Evolutionary conservation across 2,888 invertebrate genomes (phyloP).

Genomic region (Microplitis manilae): DNA sequence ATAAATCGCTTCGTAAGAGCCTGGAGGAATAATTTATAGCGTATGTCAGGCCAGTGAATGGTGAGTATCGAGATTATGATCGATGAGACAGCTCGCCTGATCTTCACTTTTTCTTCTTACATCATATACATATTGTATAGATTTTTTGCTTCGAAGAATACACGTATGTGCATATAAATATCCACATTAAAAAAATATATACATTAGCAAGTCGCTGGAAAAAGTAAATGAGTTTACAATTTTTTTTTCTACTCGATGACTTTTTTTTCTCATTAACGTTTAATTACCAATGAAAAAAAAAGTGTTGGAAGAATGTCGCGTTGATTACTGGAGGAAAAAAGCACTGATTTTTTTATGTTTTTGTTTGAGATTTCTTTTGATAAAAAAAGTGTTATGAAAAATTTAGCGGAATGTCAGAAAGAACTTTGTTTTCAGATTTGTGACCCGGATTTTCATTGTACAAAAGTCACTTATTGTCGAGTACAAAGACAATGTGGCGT

Average conservation of each 20-base stretch:
- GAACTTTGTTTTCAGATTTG: background rate
- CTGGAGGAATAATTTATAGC: slow-evolving; percentile 29
- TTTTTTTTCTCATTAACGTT: background rate
- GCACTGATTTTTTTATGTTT: background rate
- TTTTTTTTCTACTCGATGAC: background rate
- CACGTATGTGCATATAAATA: background rate
- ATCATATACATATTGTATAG: slow-evolving; percentile 1
- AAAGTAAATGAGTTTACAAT: background rate
- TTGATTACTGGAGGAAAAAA: background rate
- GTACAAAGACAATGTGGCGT: background rate
- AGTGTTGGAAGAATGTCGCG: background rate
- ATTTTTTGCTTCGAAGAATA: background rate
- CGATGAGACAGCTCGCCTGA: slow-evolving; percentile 19
- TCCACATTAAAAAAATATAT: background rate
- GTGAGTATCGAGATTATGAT: slow-evolving; percentile 32
- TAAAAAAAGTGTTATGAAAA: slow-evolving; percentile 1
- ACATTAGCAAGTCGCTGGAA: background rate
- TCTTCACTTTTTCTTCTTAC: slow-evolving; percentile 10
- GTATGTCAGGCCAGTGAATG: slow-evolving; percentile 34
- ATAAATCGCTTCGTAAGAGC: slow-evolving; percentile 12
- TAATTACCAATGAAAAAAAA: background rate
- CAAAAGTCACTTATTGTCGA: background rate
- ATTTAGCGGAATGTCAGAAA: background rate
- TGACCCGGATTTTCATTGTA: background rate
- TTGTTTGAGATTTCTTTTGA: background rate